These are phyloP conservation scores for Colostygia pectinataria DNA, from an alignment of 2,888 invertebrate species.

Conservation along the genomic window DNA sequence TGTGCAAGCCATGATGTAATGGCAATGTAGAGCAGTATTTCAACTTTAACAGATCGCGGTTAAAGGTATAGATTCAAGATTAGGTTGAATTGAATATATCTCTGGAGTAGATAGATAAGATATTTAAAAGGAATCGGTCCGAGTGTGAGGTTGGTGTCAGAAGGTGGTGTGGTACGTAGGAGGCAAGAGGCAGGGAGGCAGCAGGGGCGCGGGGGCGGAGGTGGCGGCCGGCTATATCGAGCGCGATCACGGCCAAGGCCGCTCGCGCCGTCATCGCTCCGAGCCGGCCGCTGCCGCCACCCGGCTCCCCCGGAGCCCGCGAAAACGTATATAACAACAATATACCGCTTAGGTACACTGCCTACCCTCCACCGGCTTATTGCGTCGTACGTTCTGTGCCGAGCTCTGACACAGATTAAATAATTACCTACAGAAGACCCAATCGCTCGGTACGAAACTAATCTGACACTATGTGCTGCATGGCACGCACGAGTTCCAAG, in stretches of 20 bases:
- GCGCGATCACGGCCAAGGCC: slow-evolving; percentile 82
- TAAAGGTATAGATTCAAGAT: neutral
- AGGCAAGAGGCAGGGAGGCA: slow-evolving; percentile 42
- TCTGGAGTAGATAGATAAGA: slow-evolving; percentile 52
- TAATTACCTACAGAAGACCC: neutral
- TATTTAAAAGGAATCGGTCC: slow-evolving; percentile 46
- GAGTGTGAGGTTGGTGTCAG: slow-evolving; percentile 46
- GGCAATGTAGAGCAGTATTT: too few species aligned
- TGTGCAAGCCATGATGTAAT: too few species aligned
- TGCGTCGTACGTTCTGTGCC: slow-evolving; percentile 36
- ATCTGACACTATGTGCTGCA: too few species aligned
- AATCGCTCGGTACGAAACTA: neutral
- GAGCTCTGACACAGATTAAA: slow-evolving; percentile 4
- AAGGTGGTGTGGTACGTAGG: slow-evolving; percentile 29
- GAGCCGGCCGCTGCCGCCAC: slow-evolving; percentile 48
- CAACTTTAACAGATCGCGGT: neutral
- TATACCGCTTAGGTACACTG: slow-evolving; percentile 24
- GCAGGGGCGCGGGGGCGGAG: slow-evolving; percentile 4
- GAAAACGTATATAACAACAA: slow-evolving; percentile 30
- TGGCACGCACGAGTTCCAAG: too few species aligned
- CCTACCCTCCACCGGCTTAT: slow-evolving; percentile 27
- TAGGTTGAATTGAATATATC: slow-evolving; percentile 51
- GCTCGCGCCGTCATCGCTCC: slow-evolving; percentile 61
- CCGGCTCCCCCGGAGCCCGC: slow-evolving; percentile 23
- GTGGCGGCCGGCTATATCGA: slow-evolving; percentile 73